These are phyloP conservation scores for Heptranchias perlo DNA, from an alignment of 2,113 vertebrate genomes.

Conservation along the genomic window DNA sequence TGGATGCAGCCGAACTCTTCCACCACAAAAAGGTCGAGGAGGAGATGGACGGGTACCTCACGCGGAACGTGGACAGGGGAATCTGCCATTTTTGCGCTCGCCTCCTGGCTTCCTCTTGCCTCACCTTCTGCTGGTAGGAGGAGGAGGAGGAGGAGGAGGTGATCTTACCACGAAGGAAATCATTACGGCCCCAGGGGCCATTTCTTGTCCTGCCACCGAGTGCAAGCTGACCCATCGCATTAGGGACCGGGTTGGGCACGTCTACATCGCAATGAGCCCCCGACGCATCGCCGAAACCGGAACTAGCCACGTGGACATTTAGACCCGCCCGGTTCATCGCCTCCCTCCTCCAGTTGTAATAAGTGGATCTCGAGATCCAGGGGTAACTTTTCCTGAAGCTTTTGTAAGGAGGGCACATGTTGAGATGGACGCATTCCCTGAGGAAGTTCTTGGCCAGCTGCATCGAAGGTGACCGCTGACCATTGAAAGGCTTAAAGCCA, in stretches of 20 bases:
- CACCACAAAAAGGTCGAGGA: constrained; percentile 81
- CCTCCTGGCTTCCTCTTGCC: constrained; percentile 67
- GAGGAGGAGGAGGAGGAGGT: constrained; percentile 33
- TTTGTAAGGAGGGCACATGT: constrained; percentile 77
- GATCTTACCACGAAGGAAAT: constrained; percentile 45
- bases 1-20: constrained; percentile 52
- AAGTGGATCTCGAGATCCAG: constrained; percentile 88
- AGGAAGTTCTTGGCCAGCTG: constrained; percentile 83
- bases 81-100: constrained; percentile 66
- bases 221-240: constrained; percentile 42
- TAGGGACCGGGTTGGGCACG: constrained; percentile 40
- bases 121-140: constrained; percentile 62
- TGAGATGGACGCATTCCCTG: constrained; percentile 81
- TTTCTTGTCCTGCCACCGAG: constrained; percentile 42
- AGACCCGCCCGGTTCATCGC: constrained; percentile 55
- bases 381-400: constrained; percentile 86
- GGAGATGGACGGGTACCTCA: constrained; percentile 74
- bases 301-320: neutral
- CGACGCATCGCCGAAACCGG: neutral
- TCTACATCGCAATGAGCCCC: constrained; percentile 41
- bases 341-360: constrained; percentile 94
- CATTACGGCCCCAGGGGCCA: neutral
- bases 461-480: constrained; percentile 66
- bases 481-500: neutral
- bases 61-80: constrained; percentile 76